Base-by-base conservation (phyloP, 2,888 invertebrate species). In the Anarsia innoxiella region DNA sequence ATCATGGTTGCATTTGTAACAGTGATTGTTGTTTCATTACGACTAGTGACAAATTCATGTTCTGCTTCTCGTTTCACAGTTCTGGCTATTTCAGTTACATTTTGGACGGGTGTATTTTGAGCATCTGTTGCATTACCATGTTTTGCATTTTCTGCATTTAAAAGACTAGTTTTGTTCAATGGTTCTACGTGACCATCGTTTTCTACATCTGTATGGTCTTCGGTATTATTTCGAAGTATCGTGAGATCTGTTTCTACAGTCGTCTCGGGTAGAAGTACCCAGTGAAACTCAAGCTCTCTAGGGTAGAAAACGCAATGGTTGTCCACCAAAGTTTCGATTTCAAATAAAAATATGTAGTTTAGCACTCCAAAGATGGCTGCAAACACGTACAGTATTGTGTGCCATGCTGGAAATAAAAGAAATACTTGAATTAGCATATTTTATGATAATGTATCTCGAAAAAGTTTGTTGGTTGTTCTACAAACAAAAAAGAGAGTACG, bases 311-410 rank as follows among this genome's bases (percentile, higher is more conserved):
- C 56, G 44, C 84, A 84, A 44, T 77, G 66, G 36, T 65, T 47
- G 31, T 65, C 62, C 0, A 79, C 69, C 38, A 83, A 30, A 3
- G 64, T 53, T 74, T 69, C 77, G 0, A 82, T 62, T 31, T 72
- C 69, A 41, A 71, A 71, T 1, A 83, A 56, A 35, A 78, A 73
- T n/a, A 73, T 58, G 46, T 74, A 83, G 49, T 83, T 83, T 34
- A 68, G 46, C 14, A 80, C 55, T 14, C 83, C 80, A 39, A 70
- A 78, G 37, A 73, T 44, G 31, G 69, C 79, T 1, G 79, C 78
- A 2, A 66, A 46, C 1, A 64, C 47, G 52, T 59, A 84, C 1
- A 83, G 42, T 36, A 73, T 53, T 35, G 80, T 49, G 48, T 84
- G 83, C 59, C 77, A 83, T 58, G 56, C 83, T 84, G 71, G 31